Evolutionary conservation across 1,140 invertebrate species (phyloP).

Genomic region (Drosophila nikananu): DNA sequence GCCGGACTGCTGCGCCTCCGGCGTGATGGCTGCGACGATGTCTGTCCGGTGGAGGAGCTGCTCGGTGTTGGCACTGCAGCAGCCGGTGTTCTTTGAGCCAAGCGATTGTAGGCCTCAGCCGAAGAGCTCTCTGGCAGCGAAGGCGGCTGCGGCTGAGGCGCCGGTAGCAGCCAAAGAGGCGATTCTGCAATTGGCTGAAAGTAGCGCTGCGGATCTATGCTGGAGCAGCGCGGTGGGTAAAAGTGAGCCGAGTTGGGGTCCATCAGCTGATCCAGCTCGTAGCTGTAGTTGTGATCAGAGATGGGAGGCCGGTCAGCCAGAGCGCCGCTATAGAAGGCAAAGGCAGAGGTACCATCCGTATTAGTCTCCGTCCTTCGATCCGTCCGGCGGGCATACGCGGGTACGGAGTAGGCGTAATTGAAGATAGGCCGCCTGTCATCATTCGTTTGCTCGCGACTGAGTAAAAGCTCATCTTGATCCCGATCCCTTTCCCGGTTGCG

Average conservation of each 20-base stretch:
- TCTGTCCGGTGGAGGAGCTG: constrained; percentile 7
- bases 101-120: constrained; percentile 5
- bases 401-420: constrained; percentile 41
- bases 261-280: constrained; percentile 54
- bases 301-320: constrained; percentile 62
- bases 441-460: neutral
- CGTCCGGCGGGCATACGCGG: constrained; percentile 10
- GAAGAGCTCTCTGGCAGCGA: constrained; percentile 6
- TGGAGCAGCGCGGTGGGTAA: constrained; percentile 57
- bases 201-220: constrained; percentile 65
- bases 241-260: constrained; percentile 23
- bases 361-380: constrained; percentile 31
- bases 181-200: constrained; percentile 65
- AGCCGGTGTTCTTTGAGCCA: constrained; percentile 4
- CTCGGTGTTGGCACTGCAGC: constrained; percentile 10
- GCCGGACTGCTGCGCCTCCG: constrained; percentile 56
- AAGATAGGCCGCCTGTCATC: constrained; percentile 25
- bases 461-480: neutral
- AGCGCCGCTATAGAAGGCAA: constrained; percentile 70
- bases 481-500: constrained; percentile 1
- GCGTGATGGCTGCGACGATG: constrained; percentile 22
- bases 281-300: constrained; percentile 70
- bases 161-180: constrained; percentile 58
- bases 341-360: constrained; percentile 56
- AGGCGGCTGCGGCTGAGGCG: constrained; percentile 4